phyloP scores from a whole-genome alignment of 2,113 vertebrate genomes.

The Centropus bengalensis region DNA sequence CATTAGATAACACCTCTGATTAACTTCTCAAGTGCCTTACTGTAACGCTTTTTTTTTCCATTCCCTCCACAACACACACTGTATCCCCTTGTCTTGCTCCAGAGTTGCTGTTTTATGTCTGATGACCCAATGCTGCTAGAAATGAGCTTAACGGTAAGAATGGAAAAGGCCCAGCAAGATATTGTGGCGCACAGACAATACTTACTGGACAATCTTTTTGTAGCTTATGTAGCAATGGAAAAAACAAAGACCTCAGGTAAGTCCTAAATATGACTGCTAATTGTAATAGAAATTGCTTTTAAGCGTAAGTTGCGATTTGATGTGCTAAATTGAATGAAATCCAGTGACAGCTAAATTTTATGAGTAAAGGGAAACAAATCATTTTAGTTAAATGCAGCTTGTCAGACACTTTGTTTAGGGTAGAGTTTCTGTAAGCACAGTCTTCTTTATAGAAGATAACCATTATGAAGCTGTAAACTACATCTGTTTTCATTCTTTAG shows the following conservation, averaged over 20 bases:
- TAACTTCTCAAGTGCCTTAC: not conserved
- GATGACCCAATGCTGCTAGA: constrained; percentile 85
- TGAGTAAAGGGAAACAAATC: not conserved
- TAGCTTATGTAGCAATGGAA: constrained; percentile 85
- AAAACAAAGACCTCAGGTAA: constrained; percentile 76
- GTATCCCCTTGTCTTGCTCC: constrained; percentile 31
- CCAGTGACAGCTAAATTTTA: not conserved
- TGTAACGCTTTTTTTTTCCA: not conserved
- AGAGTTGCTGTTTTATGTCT: constrained; percentile 88
- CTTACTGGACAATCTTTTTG: constrained; percentile 91
- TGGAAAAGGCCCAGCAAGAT: constrained; percentile 82
- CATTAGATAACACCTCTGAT: not conserved
- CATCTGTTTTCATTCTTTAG: not conserved
- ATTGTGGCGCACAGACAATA: constrained; percentile 93
- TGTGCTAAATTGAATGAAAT: not conserved
- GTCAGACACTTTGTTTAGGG: not conserved
- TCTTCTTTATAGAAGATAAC: not conserved
- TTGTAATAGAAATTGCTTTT: not conserved
- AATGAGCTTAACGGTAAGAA: constrained; percentile 88
- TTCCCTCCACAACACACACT: not conserved
- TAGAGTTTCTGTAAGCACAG: not conserved
- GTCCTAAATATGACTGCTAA: not conserved
- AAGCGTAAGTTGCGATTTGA: not conserved
- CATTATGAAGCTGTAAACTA: not conserved
- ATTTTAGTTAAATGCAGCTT: not conserved